Evolutionary conservation across 2,113 vertebrate species (phyloP).

Genomic region (Podocnemis expansa): DNA sequence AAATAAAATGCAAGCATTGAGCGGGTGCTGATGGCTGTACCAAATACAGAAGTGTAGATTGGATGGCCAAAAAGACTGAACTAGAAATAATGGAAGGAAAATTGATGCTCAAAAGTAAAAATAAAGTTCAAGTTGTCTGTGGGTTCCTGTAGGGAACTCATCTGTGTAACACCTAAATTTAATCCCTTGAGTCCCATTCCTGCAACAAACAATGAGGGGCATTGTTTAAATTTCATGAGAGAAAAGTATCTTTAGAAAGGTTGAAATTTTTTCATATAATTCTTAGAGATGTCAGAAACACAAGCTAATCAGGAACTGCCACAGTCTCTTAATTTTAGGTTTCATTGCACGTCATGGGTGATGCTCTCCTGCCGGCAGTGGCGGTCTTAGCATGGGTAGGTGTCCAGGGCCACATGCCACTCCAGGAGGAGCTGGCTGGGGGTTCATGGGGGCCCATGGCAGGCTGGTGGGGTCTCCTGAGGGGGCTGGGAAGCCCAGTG

Average conservation of each 20-base stretch:
- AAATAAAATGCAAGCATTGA: neutral
- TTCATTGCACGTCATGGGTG: neutral
- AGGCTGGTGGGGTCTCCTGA: too few relatives aligned
- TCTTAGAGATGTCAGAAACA: too few relatives aligned
- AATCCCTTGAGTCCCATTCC: neutral
- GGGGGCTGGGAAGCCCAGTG: too few relatives aligned
- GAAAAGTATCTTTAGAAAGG: neutral
- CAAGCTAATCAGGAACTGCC: neutral
- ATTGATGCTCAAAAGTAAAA: neutral
- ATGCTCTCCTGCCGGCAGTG: too few relatives aligned
- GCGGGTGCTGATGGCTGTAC: neutral
- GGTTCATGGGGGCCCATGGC: too few relatives aligned
- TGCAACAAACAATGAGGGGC: neutral
- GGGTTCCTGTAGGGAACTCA: neutral
- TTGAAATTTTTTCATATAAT: neutral
- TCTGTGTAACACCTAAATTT: rapidly evolving
- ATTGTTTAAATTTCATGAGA: neutral
- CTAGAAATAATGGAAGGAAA: neutral
- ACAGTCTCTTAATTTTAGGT: neutral
- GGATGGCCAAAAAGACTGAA: neutral
- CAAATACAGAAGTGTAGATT: neutral
- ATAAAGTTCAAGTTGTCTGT: neutral
- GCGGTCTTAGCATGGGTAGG: too few relatives aligned
- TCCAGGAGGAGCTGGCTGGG: too few relatives aligned
- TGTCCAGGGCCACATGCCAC: too few relatives aligned